Evolutionary conservation across 2,888 invertebrate species (phyloP).

Genomic region (Nycteola revayana): DNA sequence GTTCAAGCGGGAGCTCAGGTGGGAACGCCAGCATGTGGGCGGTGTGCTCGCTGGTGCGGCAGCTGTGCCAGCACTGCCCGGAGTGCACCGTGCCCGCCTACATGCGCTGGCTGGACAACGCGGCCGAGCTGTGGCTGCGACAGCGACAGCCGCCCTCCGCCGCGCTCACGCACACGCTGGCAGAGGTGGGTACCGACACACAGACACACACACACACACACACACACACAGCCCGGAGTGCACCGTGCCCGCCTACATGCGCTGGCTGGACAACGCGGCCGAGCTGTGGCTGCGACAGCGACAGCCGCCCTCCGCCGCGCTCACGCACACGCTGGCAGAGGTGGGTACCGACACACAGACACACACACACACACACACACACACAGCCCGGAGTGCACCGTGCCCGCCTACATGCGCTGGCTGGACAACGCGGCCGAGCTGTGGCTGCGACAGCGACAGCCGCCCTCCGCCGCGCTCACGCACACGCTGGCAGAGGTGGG

Average conservation of each 20-base stretch:
- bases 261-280: constrained; percentile 86
- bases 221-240: constrained; percentile 75
- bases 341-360: constrained; percentile 78
- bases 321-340: constrained; percentile 90
- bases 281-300: constrained; percentile 69
- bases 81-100: constrained; percentile 85
- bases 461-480: constrained; percentile 74
- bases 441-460: constrained; percentile 63
- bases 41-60: constrained; percentile 91
- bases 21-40: constrained; percentile 67
- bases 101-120: constrained; percentile 86
- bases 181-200: constrained; percentile 84
- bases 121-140: constrained; percentile 74
- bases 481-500: constrained; percentile 90
- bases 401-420: constrained; percentile 88
- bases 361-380: too few species aligned
- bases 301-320: constrained; percentile 60
- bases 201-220: too few species aligned
- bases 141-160: constrained; percentile 61
- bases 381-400: constrained; percentile 81
- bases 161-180: constrained; percentile 87
- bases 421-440: constrained; percentile 80
- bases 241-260: constrained; percentile 85
- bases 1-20: too few species aligned
- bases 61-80: constrained; percentile 86